phyloP scores from a whole-genome alignment of 2,888 invertebrate genomes.

The Drosophila planitibia region DNA sequence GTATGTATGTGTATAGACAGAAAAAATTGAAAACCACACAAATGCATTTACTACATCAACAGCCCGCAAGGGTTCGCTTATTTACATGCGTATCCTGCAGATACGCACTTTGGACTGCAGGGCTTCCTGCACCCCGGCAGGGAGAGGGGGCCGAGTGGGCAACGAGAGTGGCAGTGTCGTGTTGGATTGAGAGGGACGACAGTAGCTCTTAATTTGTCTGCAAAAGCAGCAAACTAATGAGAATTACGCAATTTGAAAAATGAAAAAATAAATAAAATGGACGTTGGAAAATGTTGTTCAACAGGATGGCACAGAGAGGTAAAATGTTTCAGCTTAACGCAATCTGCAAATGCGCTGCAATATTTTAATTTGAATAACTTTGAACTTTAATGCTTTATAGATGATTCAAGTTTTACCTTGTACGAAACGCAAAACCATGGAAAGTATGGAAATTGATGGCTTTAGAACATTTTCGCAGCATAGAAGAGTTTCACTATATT shows the following conservation, averaged over 20 bases:
- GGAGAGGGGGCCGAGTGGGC: not conserved
- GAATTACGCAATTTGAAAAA: conserved; percentile 81
- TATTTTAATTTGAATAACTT: not conserved
- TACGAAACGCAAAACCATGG: not conserved
- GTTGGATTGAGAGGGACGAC: conserved; percentile 33
- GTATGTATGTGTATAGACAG: conserved; percentile 11
- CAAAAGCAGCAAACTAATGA: conserved; percentile 80
- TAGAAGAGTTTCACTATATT: not conserved
- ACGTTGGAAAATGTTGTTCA: conserved; percentile 39
- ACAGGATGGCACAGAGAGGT: conserved; percentile 7
- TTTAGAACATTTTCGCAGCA: not conserved
- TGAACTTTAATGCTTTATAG: not conserved
- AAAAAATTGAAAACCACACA: conserved; percentile 75
- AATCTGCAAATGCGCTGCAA: conserved; percentile 13
- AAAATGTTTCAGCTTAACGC: conserved; percentile 3
- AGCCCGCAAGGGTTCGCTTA: conserved; percentile 61
- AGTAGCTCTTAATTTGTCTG: conserved; percentile 75
- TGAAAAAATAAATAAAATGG: conserved; percentile 44
- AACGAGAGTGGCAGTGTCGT: conserved; percentile 12
- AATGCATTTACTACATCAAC: conserved; percentile 62
- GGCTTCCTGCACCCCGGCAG: conserved; percentile 24
- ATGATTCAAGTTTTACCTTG: not conserved
- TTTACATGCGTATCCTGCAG: conserved; percentile 73
- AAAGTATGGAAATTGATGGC: not conserved
- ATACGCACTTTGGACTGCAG: conserved; percentile 70